A percentile compares a stretch with the other conserved stretches of the same genome.
These are phyloP conservation scores for Blastomussa wellsi DNA, from an alignment of 92 coral and sea anemone genomes.

Conservation along the genomic window DNA sequence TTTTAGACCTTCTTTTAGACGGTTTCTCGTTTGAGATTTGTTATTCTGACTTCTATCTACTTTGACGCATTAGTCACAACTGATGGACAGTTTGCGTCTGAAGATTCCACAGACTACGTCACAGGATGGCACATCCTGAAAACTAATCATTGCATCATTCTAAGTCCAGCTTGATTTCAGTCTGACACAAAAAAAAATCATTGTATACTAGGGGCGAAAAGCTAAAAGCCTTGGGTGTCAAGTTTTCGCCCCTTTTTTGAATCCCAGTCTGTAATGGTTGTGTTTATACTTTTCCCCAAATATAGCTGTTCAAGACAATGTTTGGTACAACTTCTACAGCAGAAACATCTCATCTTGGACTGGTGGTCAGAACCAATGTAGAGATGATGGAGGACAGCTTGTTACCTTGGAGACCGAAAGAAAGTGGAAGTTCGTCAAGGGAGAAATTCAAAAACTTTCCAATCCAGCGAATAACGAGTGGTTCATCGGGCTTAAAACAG, in stretches of 20 bases:
- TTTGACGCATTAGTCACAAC: neutral
- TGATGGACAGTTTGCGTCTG: neutral
- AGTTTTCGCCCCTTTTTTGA: neutral
- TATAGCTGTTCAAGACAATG: slow-evolving; percentile 24
- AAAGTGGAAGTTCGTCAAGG: slow-evolving; percentile 56
- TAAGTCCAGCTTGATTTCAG: too few species aligned
- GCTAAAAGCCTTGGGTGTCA: neutral
- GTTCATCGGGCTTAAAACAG: slow-evolving; percentile 48
- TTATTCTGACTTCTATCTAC: neutral
- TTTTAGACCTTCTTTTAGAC: neutral
- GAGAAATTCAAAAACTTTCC: slow-evolving; percentile 61
- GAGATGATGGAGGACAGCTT: slow-evolving; percentile 45
- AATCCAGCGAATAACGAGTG: slow-evolving; percentile 54
- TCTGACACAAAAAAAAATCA: too few species aligned
- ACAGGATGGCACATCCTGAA: neutral
- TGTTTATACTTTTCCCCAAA: neutral
- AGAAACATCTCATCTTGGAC: slow-evolving; percentile 17
- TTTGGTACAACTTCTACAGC: slow-evolving; percentile 8
- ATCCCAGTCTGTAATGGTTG: neutral
- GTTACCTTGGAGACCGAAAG: slow-evolving; percentile 62
- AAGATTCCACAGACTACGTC: neutral
- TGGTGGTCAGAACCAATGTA: slow-evolving; percentile 22
- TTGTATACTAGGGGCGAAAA: neutral
- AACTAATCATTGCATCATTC: too few species aligned
- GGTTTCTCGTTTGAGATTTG: neutral